phyloP scores from a whole-genome alignment of 37 sponge, comb jelly and placozoan species.

The Petrosia ficiformis region DNA sequence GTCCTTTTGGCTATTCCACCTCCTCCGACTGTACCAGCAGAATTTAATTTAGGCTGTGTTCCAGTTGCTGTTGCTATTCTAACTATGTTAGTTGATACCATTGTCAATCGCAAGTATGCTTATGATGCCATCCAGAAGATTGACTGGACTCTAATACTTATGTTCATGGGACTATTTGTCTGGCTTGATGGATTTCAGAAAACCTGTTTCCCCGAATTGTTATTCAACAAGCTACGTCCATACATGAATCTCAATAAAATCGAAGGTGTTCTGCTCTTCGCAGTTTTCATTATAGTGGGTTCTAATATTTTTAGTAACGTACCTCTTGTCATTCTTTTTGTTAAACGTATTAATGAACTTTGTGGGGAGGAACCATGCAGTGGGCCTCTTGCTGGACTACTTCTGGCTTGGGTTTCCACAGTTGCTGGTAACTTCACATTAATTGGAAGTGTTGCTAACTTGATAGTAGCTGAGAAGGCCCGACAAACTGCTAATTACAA shows the following conservation, averaged over 20 bases:
- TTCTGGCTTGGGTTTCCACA: constrained; percentile 85
- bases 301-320: constrained; percentile 88
- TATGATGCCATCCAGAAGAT: constrained; percentile 71
- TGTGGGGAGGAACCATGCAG: constrained; percentile 37
- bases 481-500: constrained; percentile 32
- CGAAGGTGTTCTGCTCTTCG: constrained; percentile 64
- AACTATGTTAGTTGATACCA: constrained; percentile 70
- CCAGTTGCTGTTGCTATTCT: constrained; percentile 61
- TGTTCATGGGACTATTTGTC: constrained; percentile 85
- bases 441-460: constrained; percentile 85
- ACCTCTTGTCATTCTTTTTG: constrained; percentile 77
- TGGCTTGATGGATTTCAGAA: constrained; percentile 83
- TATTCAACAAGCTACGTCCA: constrained; percentile 28
- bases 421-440: constrained; percentile 88
- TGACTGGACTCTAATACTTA: constrained; percentile 85
- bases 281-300: constrained; percentile 62
- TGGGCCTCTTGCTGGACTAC: constrained; percentile 40
- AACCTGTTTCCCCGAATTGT: constrained; percentile 51
- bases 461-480: constrained; percentile 89
- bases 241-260: constrained; percentile 59
- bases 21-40: constrained; percentile 23
- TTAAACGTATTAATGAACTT: constrained; percentile 30
- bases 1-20: constrained; percentile 52
- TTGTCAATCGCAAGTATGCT: constrained; percentile 60
- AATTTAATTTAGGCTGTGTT: constrained; percentile 80